Conservation (phyloP, 1,140 invertebrate genomes). For the Pogonomyrmex barbatus region DNA sequence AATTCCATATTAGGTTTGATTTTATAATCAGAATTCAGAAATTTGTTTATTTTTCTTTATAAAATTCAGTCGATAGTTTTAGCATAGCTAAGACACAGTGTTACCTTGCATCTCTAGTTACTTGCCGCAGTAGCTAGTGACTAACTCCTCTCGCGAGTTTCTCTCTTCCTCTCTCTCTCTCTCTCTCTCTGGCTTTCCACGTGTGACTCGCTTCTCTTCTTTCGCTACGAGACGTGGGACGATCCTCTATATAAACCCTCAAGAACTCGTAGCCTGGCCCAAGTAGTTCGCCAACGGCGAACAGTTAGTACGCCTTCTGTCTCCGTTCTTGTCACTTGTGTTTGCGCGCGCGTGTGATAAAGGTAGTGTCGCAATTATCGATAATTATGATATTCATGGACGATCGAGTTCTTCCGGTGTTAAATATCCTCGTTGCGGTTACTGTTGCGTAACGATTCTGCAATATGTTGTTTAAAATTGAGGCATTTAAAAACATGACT, state of each 20-base stretch:
- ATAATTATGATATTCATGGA: constrained; percentile 25
- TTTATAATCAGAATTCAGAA: not conserved
- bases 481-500: not conserved
- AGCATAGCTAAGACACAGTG: not conserved
- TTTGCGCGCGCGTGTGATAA: constrained; percentile 46
- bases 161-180: constrained; percentile 27
- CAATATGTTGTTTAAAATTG: not conserved
- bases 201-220: constrained; percentile 70
- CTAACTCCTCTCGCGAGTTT: constrained; percentile 37
- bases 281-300: constrained; percentile 78
- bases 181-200: constrained; percentile 47
- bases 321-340: constrained; percentile 47
- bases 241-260: constrained; percentile 85
- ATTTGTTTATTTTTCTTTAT: not conserved
- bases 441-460: not conserved
- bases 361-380: constrained; percentile 51
- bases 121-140: constrained; percentile 27
- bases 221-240: constrained; percentile 79
- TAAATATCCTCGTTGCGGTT: not conserved
- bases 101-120: constrained; percentile 41
- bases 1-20: not conserved
- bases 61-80: not conserved
- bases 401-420: constrained; percentile 38
- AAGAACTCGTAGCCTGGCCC: constrained; percentile 70
- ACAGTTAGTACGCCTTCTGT: constrained; percentile 67